Evolutionary conservation across 1,140 invertebrate genomes (phyloP).

Genomic region (Mylabris phalerata): DNA sequence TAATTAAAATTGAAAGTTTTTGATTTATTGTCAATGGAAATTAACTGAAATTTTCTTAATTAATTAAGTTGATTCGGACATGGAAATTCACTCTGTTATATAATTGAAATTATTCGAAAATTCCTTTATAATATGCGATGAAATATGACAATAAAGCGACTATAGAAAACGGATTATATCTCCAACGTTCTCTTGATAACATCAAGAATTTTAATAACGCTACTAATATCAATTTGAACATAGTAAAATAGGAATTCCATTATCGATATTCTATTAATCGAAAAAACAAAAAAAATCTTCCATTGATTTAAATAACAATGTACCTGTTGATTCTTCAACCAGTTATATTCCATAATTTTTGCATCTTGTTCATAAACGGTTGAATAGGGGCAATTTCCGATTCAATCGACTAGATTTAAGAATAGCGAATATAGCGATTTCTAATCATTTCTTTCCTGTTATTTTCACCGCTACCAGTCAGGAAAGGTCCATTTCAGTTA

Average conservation of each 20-base stretch:
- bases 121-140: background rate
- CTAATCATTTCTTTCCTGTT: background rate
- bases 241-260: constrained; percentile 4
- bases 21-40: background rate
- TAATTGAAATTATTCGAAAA: background rate
- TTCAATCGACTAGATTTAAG: background rate
- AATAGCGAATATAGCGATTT: background rate
- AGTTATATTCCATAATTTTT: background rate
- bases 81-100: background rate
- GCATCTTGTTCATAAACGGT: background rate
- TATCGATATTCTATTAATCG: constrained; percentile 5
- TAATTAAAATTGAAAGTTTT: background rate
- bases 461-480: constrained; percentile 32
- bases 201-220: constrained; percentile 9
- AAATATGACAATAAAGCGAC: background rate
- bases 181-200: no score
- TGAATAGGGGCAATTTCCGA: background rate
- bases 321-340: background rate
- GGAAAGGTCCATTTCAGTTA: constrained; percentile 67
- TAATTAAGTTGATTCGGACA: background rate
- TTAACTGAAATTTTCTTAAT: background rate
- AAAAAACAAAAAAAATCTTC: background rate
- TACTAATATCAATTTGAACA: constrained; percentile 6
- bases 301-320: background rate
- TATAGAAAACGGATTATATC: background rate